These are phyloP conservation scores for Natator depressus DNA, from an alignment of 2,113 vertebrate species.

Conservation along the genomic window DNA sequence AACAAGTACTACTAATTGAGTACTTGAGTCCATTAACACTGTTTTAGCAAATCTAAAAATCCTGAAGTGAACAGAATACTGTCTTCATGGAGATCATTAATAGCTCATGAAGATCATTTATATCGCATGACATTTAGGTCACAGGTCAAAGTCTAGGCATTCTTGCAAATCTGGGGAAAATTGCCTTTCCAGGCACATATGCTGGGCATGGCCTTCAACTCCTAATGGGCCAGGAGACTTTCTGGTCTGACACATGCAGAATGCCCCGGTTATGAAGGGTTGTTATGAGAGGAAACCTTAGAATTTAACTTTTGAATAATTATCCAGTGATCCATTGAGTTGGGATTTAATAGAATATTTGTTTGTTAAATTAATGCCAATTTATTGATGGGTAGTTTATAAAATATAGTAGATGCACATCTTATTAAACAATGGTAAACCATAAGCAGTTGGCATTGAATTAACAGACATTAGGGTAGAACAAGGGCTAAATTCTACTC, in stretches of 20 bases:
- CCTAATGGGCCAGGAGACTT: neutral
- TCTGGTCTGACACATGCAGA: accelerated
- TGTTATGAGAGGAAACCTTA: neutral
- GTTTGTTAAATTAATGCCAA: neutral
- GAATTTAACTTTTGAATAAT: neutral
- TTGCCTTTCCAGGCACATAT: neutral
- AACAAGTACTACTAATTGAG: slow-evolving; percentile 35
- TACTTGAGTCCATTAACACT: neutral
- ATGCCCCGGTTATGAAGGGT: neutral
- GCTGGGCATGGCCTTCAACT: neutral
- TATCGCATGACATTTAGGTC: neutral
- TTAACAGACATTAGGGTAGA: neutral
- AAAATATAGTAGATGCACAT: neutral
- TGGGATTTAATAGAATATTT: neutral
- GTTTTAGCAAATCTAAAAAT: neutral
- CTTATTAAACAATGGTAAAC: neutral
- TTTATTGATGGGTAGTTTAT: neutral
- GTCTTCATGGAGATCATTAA: slow-evolving; percentile 11
- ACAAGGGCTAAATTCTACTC: neutral
- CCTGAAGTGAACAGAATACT: neutral
- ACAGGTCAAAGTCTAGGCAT: neutral
- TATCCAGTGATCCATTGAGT: slow-evolving; percentile 1
- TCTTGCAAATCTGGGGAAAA: neutral
- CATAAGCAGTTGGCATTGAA: neutral
- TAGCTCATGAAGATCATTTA: neutral